Conservation (phyloP, 35 echinoderm and acorn worm species). For the Anneissia japonica region DNA sequence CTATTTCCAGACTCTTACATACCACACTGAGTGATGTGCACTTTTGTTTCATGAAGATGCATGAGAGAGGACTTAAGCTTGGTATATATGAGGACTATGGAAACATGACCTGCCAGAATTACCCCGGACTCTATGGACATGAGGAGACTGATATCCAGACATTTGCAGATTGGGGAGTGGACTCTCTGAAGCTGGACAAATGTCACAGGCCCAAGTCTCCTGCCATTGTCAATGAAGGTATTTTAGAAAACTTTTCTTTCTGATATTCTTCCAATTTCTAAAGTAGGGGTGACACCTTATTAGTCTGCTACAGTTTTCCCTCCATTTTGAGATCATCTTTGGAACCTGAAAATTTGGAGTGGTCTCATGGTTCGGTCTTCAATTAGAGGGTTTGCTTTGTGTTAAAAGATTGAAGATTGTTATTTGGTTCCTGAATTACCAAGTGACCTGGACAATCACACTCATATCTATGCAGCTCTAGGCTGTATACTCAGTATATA, state of each 20-base stretch:
- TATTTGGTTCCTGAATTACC: too few relatives aligned
- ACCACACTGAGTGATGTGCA: not conserved
- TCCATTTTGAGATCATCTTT: too few relatives aligned
- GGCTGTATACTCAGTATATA: too few relatives aligned
- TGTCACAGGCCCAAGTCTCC: conserved; percentile 45
- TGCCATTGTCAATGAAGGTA: conserved; percentile 55
- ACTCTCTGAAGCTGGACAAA: conserved; percentile 81
- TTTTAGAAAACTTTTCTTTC: not conserved
- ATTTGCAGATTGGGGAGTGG: conserved; percentile 85
- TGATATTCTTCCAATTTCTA: not conserved
- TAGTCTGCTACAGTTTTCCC: too few relatives aligned
- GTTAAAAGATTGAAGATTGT: too few relatives aligned
- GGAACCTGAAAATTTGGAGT: too few relatives aligned
- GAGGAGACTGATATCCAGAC: conserved; percentile 67
- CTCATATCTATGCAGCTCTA: too few relatives aligned
- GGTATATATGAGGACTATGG: conserved; percentile 85
- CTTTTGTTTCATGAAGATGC: conserved; percentile 27
- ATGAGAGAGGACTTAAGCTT: conserved; percentile 75
- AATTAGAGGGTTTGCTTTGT: too few relatives aligned
- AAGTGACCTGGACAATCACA: too few relatives aligned
- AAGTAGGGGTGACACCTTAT: too few relatives aligned
- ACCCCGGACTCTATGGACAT: conserved; percentile 64
- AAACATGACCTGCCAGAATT: conserved; percentile 40
- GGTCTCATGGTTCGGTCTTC: too few relatives aligned
- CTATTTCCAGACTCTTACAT: not conserved